Conservation (phyloP, 2,888 invertebrate genomes). For the Neoitamus cyanurus region DNA sequence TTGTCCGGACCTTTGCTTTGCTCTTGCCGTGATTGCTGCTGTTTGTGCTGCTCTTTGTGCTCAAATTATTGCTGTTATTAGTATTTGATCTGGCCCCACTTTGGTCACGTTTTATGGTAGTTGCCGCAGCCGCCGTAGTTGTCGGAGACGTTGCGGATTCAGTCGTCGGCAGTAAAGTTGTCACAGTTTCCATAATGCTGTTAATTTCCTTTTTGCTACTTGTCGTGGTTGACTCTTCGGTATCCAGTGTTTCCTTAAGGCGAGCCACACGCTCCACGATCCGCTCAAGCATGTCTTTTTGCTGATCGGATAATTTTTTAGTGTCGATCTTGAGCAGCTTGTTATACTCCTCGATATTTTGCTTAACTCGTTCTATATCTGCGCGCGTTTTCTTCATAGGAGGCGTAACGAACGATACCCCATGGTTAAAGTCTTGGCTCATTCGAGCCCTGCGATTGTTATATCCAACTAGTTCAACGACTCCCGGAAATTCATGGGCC, state of each 20-base stretch:
- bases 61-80: constrained; percentile 37
- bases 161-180: constrained; percentile 26
- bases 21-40: constrained; percentile 1
- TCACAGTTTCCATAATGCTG: constrained; percentile 4
- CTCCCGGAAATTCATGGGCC: constrained; percentile 61
- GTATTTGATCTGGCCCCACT: constrained; percentile 29
- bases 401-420: constrained; percentile 53
- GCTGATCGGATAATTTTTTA: constrained; percentile 64
- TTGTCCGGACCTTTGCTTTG: constrained; percentile 36
- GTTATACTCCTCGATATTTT: constrained; percentile 65
- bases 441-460: constrained; percentile 61
- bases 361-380: constrained; percentile 64
- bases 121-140: background rate
- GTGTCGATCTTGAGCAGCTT: constrained; percentile 63
- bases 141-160: background rate
- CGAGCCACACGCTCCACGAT: constrained; percentile 66
- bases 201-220: background rate
- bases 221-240: constrained; percentile 53
- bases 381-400: constrained; percentile 62
- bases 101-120: constrained; percentile 29
- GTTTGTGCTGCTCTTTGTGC: background rate
- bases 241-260: constrained; percentile 63
- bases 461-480: constrained; percentile 64
- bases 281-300: constrained; percentile 65
- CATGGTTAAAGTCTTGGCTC: constrained; percentile 29